phyloP scores from a whole-genome alignment of 2,113 vertebrate species.

The Fregetta grallaria region DNA sequence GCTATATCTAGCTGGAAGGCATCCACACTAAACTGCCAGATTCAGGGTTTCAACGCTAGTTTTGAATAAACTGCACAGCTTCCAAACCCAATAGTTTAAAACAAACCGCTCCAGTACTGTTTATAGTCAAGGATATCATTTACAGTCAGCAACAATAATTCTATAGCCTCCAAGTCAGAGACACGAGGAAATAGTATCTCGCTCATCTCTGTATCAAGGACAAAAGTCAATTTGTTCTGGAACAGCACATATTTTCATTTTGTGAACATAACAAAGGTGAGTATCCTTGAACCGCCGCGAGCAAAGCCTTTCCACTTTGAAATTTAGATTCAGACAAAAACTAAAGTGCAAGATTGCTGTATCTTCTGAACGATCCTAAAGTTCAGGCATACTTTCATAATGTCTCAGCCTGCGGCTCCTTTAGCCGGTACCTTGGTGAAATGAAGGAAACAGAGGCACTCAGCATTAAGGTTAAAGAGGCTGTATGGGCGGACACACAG shows the following conservation, averaged over 20 bases:
- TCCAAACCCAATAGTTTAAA: not conserved
- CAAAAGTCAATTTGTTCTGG: not conserved
- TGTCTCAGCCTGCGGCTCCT: not conserved
- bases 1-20: not conserved
- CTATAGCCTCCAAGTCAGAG: not conserved
- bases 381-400: not conserved
- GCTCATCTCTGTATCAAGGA: not conserved
- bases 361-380: not conserved
- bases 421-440: not conserved
- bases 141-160: not conserved
- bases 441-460: not conserved
- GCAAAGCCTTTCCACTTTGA: not conserved
- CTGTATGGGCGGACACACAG: not conserved
- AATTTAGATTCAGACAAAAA: conserved; percentile 1
- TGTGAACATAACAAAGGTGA: not conserved
- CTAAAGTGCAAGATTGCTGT: not conserved
- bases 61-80: not conserved
- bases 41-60: not conserved
- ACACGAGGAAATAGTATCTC: not conserved
- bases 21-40: not conserved
- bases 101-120: not conserved
- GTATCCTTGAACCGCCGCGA: not conserved
- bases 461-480: not conserved
- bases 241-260: not conserved
- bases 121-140: not conserved